Evolutionary conservation across 2,888 invertebrate species (phyloP).

Genomic region (Malacosoma neustria): DNA sequence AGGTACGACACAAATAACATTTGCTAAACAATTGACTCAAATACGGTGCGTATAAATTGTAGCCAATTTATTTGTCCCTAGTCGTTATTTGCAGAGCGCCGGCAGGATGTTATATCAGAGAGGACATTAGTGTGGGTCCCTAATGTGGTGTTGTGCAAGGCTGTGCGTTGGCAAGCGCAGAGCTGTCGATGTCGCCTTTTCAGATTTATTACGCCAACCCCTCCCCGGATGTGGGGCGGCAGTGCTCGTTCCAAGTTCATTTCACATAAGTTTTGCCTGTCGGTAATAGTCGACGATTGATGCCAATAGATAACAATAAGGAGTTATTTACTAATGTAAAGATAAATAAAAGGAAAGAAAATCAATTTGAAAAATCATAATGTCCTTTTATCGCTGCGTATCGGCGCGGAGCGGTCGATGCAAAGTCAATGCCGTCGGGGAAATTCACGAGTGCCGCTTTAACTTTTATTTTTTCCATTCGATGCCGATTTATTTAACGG

Average conservation of each 20-base stretch:
- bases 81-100: constrained; percentile 18
- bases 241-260: constrained; percentile 23
- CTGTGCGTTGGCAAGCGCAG: constrained; percentile 37
- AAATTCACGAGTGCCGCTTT: constrained; percentile 21
- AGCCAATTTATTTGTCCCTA: constrained; percentile 2
- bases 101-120: constrained; percentile 31
- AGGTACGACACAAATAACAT: neutral
- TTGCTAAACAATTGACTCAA: neutral
- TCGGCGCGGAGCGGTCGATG: constrained; percentile 15
- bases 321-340: neutral
- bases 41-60: constrained; percentile 3
- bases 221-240: constrained; percentile 23
- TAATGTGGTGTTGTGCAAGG: constrained; percentile 37
- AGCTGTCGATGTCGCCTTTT: constrained; percentile 37
- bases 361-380: constrained; percentile 21
- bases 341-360: constrained; percentile 7
- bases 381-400: constrained; percentile 22
- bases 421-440: constrained; percentile 26
- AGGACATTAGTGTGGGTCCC: constrained; percentile 38
- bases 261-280: constrained; percentile 21
- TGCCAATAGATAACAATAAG: neutral
- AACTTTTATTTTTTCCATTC: constrained; percentile 19
- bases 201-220: constrained; percentile 42
- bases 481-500: constrained; percentile 23
- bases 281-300: neutral